Base-by-base conservation (phyloP, 2,888 invertebrate genomes). In the Stramonita haemastoma region DNA sequence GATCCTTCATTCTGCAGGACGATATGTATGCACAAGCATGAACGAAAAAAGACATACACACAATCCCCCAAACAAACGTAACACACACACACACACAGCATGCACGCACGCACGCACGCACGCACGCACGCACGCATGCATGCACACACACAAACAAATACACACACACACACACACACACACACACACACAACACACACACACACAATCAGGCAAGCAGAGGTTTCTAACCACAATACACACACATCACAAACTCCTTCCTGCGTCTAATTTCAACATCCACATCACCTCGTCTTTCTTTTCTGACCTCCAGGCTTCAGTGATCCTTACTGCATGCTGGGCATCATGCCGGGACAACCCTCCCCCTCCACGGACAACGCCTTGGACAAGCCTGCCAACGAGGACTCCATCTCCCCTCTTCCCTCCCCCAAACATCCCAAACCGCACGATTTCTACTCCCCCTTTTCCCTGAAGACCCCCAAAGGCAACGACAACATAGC, bases 311-410 rank as follows among this genome's bases (percentile, higher is more conserved):
- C 96, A 99, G 99, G 99, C 93, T 99, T 98, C 97, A 98, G 98
- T 96, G 99, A 99, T 96, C 99, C 99, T 4, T 99, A 99, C 96
- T 99, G 99, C 97, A 99, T 99, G 99, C 97, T 99, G 96, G 99
- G 96, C 15, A 96, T 96, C 87, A 94, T 96, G 92, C 96, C 96
- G 0, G 95, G 94, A 13, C 90, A 93, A 6, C 66, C 66, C 6
- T 46, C 81, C 19, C 13, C 19, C 46, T 46, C 36, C 81, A 5
- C 26, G 36, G 46, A 83, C 81, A 36, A 83, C 81, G 29, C 22
- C 81, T 26, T 83, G 46, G 81, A 83, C 6, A 83, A 81, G 22
- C 8, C 46, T 46, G 0, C 46, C 81, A 29, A 36, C 6, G 26
- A 11, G 22, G 46, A 46, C 46, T 11, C 46, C 81, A 13, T 22